Evolutionary conservation across 2,113 vertebrate species (phyloP).

Genomic region (Eulacestoma nigropectus): DNA sequence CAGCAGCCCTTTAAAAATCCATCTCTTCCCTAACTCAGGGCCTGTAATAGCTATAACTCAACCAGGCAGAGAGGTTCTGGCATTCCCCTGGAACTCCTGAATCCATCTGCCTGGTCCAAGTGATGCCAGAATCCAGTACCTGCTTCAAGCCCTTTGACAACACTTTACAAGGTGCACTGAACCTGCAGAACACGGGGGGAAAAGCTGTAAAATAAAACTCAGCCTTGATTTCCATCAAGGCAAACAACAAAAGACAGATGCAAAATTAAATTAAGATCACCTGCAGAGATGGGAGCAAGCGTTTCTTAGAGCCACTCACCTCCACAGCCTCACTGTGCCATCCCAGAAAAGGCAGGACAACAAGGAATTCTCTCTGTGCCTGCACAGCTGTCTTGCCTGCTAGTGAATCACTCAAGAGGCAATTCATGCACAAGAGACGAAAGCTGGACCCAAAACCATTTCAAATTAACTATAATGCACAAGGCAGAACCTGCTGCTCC

Average conservation of each 20-base stretch:
- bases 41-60: background rate
- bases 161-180: background rate
- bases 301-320: background rate
- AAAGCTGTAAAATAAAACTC: background rate
- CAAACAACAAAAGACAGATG: background rate
- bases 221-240: background rate
- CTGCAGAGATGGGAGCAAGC: background rate
- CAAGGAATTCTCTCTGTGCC: background rate
- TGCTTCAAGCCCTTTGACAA: background rate
- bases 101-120: background rate
- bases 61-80: background rate
- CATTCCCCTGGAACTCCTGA: background rate
- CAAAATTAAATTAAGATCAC: background rate
- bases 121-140: background rate
- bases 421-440: background rate
- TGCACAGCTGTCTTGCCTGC: background rate
- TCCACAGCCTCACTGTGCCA: background rate
- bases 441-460: background rate
- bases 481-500: background rate
- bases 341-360: background rate
- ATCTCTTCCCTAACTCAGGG: background rate
- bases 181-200: background rate
- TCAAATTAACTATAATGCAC: background rate
- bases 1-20: background rate
- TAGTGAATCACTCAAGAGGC: background rate